These are phyloP conservation scores for Drosophila asahinai DNA, from an alignment of 1,140 invertebrate genomes.

Conservation along the genomic window DNA sequence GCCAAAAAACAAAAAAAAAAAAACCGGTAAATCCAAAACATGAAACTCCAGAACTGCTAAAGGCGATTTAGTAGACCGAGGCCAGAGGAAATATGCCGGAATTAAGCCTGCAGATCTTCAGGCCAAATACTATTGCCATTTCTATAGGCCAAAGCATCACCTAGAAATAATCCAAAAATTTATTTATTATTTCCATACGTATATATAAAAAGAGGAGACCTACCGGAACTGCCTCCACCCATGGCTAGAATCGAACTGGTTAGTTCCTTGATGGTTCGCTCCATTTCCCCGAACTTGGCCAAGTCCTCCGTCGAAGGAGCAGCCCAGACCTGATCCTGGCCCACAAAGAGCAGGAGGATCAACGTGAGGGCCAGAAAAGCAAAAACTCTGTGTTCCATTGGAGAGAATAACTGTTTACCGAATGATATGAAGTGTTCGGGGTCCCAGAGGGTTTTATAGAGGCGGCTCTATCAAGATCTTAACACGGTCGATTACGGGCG, in stretches of 20 bases:
- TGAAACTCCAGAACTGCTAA: constrained; percentile 56
- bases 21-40: neutral
- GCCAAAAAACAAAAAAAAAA: constrained; percentile 18
- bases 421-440: neutral
- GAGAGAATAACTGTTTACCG: too few relatives aligned
- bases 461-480: constrained; percentile 14
- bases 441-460: constrained; percentile 37
- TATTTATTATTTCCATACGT: neutral
- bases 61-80: constrained; percentile 48
- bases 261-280: constrained; percentile 60
- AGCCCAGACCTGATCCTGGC: constrained; percentile 10
- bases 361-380: constrained; percentile 17
- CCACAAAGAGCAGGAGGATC: constrained; percentile 33
- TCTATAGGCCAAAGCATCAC: constrained; percentile 14
- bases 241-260: constrained; percentile 59
- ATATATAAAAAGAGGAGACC: neutral
- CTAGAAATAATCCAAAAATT: neutral
- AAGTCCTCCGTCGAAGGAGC: constrained; percentile 48
- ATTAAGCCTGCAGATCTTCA: constrained; percentile 25
- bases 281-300: constrained; percentile 55
- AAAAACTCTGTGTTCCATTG: constrained; percentile 37
- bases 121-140: constrained; percentile 12
- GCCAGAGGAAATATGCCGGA: neutral
- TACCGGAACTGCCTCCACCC: constrained; percentile 32
- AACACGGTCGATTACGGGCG: constrained; percentile 46